Percentiles rank a stretch among this genome's conserved stretches.
These are phyloP conservation scores for Dufourea novaeangliae DNA, from an alignment of 1,140 invertebrate genomes.

Conservation along the genomic window DNA sequence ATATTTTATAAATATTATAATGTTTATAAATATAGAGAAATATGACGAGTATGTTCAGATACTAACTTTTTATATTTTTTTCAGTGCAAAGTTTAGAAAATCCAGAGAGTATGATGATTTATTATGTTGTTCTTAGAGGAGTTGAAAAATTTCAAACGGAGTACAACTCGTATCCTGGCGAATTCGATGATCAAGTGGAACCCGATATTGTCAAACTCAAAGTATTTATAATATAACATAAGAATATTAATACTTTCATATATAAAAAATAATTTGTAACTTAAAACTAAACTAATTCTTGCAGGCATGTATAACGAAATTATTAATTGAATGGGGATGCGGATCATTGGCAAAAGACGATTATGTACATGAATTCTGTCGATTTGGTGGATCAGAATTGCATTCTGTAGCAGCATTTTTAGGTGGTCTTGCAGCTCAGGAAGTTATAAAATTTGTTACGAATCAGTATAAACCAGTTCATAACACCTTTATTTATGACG, in stretches of 20 bases:
- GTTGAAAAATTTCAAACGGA: slow-evolving; percentile 95
- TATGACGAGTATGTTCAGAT: background rate
- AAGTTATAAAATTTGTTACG: slow-evolving; percentile 98
- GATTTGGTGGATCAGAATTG: slow-evolving; percentile 96
- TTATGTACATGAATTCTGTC: slow-evolving; percentile 96
- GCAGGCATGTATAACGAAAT: slow-evolving; percentile 87
- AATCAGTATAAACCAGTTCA: slow-evolving; percentile 97
- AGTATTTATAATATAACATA: slow-evolving; percentile 77
- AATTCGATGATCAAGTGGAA: slow-evolving; percentile 93
- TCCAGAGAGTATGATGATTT: slow-evolving; percentile 92
- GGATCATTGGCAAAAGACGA: slow-evolving; percentile 93
- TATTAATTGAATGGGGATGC: slow-evolving; percentile 93
- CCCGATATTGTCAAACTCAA: slow-evolving; percentile 94
- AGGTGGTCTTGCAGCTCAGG: slow-evolving; percentile 96
- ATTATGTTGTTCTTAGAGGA: slow-evolving; percentile 94
- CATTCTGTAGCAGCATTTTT: slow-evolving; percentile 98
- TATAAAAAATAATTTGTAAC: background rate
- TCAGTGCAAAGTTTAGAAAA: slow-evolving; percentile 86
- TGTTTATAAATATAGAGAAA: slow-evolving; percentile 10
- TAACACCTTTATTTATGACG: slow-evolving; percentile 98
- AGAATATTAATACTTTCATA: background rate
- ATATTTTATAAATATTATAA: slow-evolving; percentile 10
- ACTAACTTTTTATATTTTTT: slow-evolving; percentile 46
- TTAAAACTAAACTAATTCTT: slow-evolving; percentile 48
- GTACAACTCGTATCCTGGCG: slow-evolving; percentile 95